Conservation (phyloP, 2,888 invertebrate species). For the Ornithoptera alexandrae region DNA sequence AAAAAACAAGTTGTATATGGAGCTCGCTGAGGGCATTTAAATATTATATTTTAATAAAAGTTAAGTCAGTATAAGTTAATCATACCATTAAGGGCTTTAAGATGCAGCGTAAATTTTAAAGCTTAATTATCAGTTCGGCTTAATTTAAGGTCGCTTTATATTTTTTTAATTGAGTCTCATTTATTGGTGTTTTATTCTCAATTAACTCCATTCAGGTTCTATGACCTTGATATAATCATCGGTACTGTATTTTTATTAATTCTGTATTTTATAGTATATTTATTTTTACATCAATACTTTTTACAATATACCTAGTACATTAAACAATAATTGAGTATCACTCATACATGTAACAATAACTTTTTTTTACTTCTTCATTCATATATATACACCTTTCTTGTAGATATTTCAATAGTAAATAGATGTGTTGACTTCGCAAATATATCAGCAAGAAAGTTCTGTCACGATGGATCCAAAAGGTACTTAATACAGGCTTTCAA, state of each 20-base stretch:
- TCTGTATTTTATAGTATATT: background rate
- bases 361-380: too few relatives aligned
- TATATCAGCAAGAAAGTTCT: too few relatives aligned
- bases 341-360: too few relatives aligned
- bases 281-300: background rate
- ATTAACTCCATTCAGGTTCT: slow-evolving; percentile 11
- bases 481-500: too few relatives aligned
- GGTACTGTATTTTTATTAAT: background rate
- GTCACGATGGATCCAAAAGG: too few relatives aligned
- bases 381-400: too few relatives aligned
- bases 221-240: background rate
- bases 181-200: slow-evolving; percentile 15
- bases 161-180: slow-evolving; percentile 14
- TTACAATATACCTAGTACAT: background rate
- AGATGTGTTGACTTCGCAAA: too few relatives aligned
- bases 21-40: background rate
- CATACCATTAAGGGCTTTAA: slow-evolving; percentile 13
- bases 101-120: slow-evolving; percentile 17
- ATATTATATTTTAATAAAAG: slow-evolving; percentile 13
- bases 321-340: background rate
- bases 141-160: slow-evolving; percentile 8
- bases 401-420: too few relatives aligned
- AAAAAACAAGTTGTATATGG: slow-evolving; percentile 9
- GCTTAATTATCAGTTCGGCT: slow-evolving; percentile 19
- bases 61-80: background rate